Evolutionary conservation across 2,797 vertebrate species (phyloP).

Genomic region (Apogon hyalosoma): DNA sequence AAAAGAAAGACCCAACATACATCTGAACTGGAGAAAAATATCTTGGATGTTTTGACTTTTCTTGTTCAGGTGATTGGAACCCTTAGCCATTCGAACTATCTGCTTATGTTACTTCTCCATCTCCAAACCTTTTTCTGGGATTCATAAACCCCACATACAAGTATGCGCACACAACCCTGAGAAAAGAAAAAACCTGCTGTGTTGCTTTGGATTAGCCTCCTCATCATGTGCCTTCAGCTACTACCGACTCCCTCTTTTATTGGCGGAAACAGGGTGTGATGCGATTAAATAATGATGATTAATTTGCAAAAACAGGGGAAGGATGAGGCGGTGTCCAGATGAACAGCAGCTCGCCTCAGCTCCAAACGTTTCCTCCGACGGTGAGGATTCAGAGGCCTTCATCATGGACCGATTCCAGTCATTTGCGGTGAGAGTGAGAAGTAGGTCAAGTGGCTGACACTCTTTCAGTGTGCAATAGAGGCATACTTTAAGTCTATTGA

Average conservation of each 20-base stretch:
- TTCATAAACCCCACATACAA: slow-evolving; percentile 37
- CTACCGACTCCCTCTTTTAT: slow-evolving; percentile 51
- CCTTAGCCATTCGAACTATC: slow-evolving; percentile 64
- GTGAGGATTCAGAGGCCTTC: slow-evolving; percentile 31
- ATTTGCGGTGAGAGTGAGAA: slow-evolving; percentile 68
- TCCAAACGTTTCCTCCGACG: slow-evolving; percentile 4
- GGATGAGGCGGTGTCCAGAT: slow-evolving; percentile 22
- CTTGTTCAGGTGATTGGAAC: slow-evolving; percentile 63
- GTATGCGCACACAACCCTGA: slow-evolving; percentile 6
- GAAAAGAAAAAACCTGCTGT: slow-evolving; percentile 47
- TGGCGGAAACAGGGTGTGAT: slow-evolving; percentile 49
- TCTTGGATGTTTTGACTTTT: slow-evolving; percentile 74
- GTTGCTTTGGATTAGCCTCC: slow-evolving; percentile 65
- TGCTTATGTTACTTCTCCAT: slow-evolving; percentile 53
- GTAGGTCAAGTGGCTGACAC: slow-evolving; percentile 78
- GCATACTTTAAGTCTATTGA: slow-evolving; percentile 68
- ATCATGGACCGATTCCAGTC: slow-evolving; percentile 50
- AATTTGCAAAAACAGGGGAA: slow-evolving; percentile 41
- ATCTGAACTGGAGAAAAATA: slow-evolving; percentile 54
- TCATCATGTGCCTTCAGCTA: slow-evolving; percentile 57
- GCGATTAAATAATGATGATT: slow-evolving; percentile 64
- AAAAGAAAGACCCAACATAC: slow-evolving; percentile 16
- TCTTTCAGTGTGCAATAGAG: slow-evolving; percentile 60
- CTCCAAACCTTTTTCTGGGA: slow-evolving; percentile 24
- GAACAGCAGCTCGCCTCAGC: slow-evolving; percentile 27